Evolutionary conservation across 2,797 vertebrate species (phyloP).

Genomic region (Cuniculus paca): DNA sequence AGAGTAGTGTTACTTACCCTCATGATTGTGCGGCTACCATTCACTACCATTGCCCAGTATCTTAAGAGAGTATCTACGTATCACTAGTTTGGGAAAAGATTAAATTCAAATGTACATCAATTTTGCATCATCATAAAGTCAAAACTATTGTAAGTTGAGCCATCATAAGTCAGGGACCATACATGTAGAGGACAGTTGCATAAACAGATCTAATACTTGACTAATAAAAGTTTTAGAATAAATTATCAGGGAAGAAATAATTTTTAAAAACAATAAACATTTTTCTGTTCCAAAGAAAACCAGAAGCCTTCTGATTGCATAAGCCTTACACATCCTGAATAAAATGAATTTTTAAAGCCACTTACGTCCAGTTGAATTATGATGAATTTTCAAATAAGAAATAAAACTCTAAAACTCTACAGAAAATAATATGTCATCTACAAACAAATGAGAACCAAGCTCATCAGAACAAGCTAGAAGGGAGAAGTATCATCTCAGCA

Average conservation of each 20-base stretch:
- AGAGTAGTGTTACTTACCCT: not conserved
- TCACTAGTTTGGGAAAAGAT: not conserved
- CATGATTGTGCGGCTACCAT: not conserved
- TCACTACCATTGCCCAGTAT: not conserved
- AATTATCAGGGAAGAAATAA: not conserved
- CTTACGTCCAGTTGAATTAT: not conserved
- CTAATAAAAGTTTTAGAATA: not conserved
- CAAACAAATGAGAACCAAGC: not conserved
- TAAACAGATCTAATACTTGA: not conserved
- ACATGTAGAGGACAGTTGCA: not conserved
- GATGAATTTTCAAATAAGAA: conserved; percentile 11
- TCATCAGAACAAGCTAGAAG: not conserved
- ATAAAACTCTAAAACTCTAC: not conserved
- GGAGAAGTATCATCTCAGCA: not conserved
- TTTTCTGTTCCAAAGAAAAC: not conserved
- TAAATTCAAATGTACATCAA: not conserved
- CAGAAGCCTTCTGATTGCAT: not conserved
- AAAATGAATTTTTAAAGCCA: conserved; percentile 4
- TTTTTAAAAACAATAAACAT: not conserved
- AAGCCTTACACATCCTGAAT: not conserved
- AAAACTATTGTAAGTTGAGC: not conserved
- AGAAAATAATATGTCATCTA: not conserved
- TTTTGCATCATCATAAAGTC: not conserved
- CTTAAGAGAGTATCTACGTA: not conserved
- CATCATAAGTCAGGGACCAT: not conserved